Base-by-base conservation (phyloP, 2,113 vertebrate genomes). In the Pycnonotus jocosus region DNA sequence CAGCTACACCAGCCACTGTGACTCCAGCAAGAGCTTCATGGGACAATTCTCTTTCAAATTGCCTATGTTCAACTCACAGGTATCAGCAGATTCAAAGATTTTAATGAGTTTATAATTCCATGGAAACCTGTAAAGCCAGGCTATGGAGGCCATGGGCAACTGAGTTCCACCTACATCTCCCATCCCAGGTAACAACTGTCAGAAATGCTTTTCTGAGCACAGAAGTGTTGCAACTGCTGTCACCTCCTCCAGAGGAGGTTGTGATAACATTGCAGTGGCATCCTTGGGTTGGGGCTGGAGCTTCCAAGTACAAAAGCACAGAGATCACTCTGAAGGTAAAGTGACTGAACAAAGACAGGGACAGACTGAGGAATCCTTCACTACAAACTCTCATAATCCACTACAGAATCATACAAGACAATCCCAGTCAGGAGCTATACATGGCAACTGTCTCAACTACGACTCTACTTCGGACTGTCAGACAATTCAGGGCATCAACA, bases 21-120 rank as follows among this genome's bases (percentile, higher is more conserved):
- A 87, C 89, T 88, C 65, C 77, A 82, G 66, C 38, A 66, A 82
- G 82, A 83, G 28, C 90, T 81, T 70, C 11, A 64, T 27, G 18
- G 53, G 57, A 64, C 60, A 74, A 71, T 10, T 44, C 42, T 71
- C 62, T 91, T 66, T 45, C 68, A 37, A 47, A 69, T 66, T 77
- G 44, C 45, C 35, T 66, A 40, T 2, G 1, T 65, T 80, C 33
- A 56, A 15, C 33, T 80, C 61, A 44, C 5, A 70, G 13, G 7
- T 19, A 54, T 19, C 58, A 65, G 81, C 31, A 90, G 25, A 40
- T 87, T 53, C 23, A 40, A 73, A 53, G 25, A 77, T 35, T 71
- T 61, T 50, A 69, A 69, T 8, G 66, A 66, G 45, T 35, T 65
- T 6, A 1, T 45, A 12, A 13, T 65, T 83, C 10, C 31, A 15